Base-by-base conservation (phyloP, 2,888 invertebrate genomes). In the Microlaimidae sp. region DNA sequence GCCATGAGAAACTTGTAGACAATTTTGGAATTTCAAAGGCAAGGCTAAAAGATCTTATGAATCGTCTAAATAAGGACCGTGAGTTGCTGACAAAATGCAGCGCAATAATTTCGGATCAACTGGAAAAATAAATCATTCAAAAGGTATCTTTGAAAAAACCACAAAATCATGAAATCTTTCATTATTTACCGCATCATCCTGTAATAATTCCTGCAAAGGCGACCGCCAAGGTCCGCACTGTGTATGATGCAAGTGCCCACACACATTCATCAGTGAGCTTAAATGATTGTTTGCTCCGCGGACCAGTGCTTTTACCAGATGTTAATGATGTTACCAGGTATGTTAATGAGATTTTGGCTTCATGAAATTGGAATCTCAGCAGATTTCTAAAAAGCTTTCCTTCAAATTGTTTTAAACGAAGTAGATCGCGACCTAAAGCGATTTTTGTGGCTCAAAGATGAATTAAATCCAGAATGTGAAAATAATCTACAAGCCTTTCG, bases 361-460 rank as follows among this genome's bases (percentile, higher is more conserved):
- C 29, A 10, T 50, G 3, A 17, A 24, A 52, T 52, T 13, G 43
- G 19, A 21, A 10, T 43, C 7, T 19, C n/a, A 10, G 13, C 43
- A 2, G 63, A 63, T 45, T 55, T 62, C 25, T 57, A 58, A 41
- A 63, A 60, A 43, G 63, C 63, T 0, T 63, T 63, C 51, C 59
- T 59, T 23, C 56, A 56, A 29, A 43, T 64, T 1, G 27, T 19
- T 5, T 41, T 64, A 3, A 46, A 55, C 3, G 28, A 45, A n/a
- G 21, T 49, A 24, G 58, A 58, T 38, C 27, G 62, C n/a, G 54
- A 62, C 27, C 43, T 48, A 0, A 56, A 57, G 0, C 47, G 58
- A 3, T 55, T 63, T 24, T 27, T 61, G n/a, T 62, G 59, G 60
- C 27, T 59, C 0, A 56, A 56, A n/a, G 59, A 63, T 29, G 2